Evolutionary conservation across 1,140 invertebrate genomes (phyloP), one percentile per base, ranked within the genome.

Genomic region (Zaprionus africanus): DNA sequence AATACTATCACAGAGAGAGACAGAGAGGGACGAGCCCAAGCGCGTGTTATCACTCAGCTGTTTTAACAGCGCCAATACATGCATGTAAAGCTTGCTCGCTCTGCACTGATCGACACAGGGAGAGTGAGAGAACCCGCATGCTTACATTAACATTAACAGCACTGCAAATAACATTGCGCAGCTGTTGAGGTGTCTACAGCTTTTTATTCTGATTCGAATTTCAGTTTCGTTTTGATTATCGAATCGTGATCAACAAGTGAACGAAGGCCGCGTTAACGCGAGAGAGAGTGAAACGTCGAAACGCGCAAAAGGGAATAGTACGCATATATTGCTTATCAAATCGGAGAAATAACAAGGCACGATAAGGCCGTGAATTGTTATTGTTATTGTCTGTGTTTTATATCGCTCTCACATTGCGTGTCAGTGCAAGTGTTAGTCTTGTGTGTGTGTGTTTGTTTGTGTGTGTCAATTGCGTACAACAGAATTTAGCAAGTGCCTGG

Each of bases 401-500:
- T 51, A 22, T 51, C 41, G 7, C 41, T 68, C 64, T 56, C 24
- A 22, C 38, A 64, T 59, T 73, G 73, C 43, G 62, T 73, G 31
- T 38, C 36, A 34, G 26, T 22, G 34, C 38, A 7, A 13, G 26
- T 31, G 36, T 31, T 34, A 6, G 38, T 6, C 64, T n/a, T 43
- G 58, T 43, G 67, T n/a, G n/a, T 58, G 72, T 12, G 51, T 43
- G 9, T 24, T 57, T 36, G 57, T 22, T 22, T 49, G 61, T 58
- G 77, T 34, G 51, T 43, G 56, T 19, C 61, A 75, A 80, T 87
- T 83, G 84, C 80, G 83, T 87, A 87, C 83, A 78, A 62, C 31
- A 56, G 59, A 61, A 71, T 81, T 83, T 83, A 66, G 81, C 82
- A 78, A 82, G 69, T 83, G 78, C 70, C 66, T 68, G 77, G 80